Evolutionary conservation across 2,888 invertebrate species (phyloP), one percentile per base, ranked within the genome.

Genomic region (Mythimna albipuncta): DNA sequence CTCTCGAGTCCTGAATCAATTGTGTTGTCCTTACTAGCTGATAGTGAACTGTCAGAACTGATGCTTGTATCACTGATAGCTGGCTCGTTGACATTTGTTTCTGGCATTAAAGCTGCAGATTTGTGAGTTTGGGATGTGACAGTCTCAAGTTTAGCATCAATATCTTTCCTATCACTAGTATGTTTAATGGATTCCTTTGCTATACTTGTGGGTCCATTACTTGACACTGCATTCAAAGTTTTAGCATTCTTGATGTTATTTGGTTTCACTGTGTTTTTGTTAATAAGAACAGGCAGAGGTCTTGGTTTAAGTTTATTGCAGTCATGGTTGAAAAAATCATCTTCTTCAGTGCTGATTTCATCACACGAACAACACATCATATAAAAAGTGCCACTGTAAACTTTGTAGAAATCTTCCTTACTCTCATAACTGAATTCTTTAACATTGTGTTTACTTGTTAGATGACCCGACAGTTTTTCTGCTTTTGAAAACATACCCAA

Each of bases 281-380:
- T 96, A 81, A 96, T 92, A 86, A 94, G 94, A 83, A 96, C 92
- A 88, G 96, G 96, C 90, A 96, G 95, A 85, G 96, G 96, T 92
- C 92, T 95, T 16, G 96, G 96, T 85, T 94, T 96, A 47, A 95
- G 87, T 90, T 95, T 95, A 86, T 95, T 94, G 89, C 98, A 98
- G 89, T 97, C 97, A 91, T 98, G 98, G 87, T 97, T 97, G 82
- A 97, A 97, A 93, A 98, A 98, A 90, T 98, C 97, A 91, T 98
- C 98, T 85, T 97, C 97, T 89, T 98, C 98, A 81, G 97, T 97
- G 92, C 98, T 98, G 54, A 98, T 97, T 91, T 97, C 97, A 91
- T 98, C 98, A 94, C 98, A 98, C 54, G 97, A 97, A 94, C 98
- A 98, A 90, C 98, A 98, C 96, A 98, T 97, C 79, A 98, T 95